These are phyloP conservation scores for Dione vanillae DNA, from an alignment of 2,888 invertebrate species.

Conservation along the genomic window DNA sequence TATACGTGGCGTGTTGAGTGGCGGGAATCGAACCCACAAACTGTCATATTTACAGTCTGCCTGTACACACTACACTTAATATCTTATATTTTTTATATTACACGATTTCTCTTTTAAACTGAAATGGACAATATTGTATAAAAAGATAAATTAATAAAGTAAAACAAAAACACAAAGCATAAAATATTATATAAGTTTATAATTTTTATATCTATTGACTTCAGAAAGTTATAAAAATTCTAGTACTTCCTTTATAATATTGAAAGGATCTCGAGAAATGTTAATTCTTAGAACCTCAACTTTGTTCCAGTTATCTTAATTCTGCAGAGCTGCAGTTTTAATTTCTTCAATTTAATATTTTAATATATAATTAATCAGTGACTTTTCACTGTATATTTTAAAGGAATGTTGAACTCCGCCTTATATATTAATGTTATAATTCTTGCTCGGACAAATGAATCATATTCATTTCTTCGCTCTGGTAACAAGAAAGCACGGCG, in stretches of 20 bases:
- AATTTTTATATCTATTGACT: constrained; percentile 5
- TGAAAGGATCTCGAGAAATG: constrained; percentile 33
- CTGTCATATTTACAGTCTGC: too few species aligned
- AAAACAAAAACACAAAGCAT: neutral
- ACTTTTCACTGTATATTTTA: neutral
- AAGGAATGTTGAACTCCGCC: neutral
- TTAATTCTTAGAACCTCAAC: constrained; percentile 28
- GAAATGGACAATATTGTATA: too few species aligned
- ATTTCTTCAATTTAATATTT: constrained; percentile 29
- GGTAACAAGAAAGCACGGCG: too few species aligned
- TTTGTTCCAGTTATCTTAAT: constrained; percentile 31
- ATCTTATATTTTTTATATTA: too few species aligned
- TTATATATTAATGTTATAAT: too few species aligned
- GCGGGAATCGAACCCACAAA: too few species aligned
- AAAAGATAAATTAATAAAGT: neutral
- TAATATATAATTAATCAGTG: constrained; percentile 8
- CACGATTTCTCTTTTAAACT: too few species aligned
- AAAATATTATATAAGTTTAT: neutral
- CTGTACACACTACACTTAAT: too few species aligned
- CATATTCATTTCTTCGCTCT: too few species aligned
- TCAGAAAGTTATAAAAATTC: constrained; percentile 28
- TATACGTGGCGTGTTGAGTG: too few species aligned
- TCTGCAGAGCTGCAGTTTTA: constrained; percentile 31
- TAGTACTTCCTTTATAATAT: constrained; percentile 27
- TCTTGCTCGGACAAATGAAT: too few species aligned